These are phyloP conservation scores for Tokudaia muenninki DNA, from an alignment of 2,797 vertebrate genomes.

Conservation along the genomic window DNA sequence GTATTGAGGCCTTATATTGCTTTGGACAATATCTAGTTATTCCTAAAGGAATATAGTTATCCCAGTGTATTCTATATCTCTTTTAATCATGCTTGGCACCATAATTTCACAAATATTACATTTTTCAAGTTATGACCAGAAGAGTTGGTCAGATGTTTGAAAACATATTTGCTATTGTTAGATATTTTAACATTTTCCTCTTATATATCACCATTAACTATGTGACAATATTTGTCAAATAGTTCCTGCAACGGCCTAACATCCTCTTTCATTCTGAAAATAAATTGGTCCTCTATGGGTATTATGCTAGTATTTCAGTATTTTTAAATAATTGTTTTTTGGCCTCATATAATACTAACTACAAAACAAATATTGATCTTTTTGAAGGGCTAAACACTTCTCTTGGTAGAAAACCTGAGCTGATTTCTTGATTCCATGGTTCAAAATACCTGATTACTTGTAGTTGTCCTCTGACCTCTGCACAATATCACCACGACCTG, in stretches of 20 bases:
- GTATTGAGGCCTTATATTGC: neutral
- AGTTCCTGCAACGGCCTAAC: neutral
- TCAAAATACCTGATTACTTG: neutral
- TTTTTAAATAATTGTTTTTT: neutral
- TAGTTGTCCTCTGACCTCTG: neutral
- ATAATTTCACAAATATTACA: neutral
- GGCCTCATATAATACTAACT: neutral
- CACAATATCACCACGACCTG: neutral
- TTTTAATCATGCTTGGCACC: neutral
- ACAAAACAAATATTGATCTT: neutral
- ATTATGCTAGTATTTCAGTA: neutral
- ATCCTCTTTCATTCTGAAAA: neutral
- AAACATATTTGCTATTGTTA: neutral
- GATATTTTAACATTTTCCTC: neutral
- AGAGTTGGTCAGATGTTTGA: neutral
- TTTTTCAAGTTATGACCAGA: neutral
- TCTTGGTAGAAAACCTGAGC: neutral
- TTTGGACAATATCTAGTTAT: neutral
- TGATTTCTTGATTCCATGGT: neutral
- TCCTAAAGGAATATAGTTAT: neutral
- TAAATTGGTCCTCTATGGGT: neutral
- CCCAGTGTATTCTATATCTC: neutral
- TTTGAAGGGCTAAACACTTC: neutral
- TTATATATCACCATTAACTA: neutral
- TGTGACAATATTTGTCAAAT: neutral